A percentile compares a stretch with the other conserved stretches of the same genome.
These are phyloP conservation scores for Strix aluco DNA, from an alignment of 2,113 vertebrate species.

Conservation along the genomic window DNA sequence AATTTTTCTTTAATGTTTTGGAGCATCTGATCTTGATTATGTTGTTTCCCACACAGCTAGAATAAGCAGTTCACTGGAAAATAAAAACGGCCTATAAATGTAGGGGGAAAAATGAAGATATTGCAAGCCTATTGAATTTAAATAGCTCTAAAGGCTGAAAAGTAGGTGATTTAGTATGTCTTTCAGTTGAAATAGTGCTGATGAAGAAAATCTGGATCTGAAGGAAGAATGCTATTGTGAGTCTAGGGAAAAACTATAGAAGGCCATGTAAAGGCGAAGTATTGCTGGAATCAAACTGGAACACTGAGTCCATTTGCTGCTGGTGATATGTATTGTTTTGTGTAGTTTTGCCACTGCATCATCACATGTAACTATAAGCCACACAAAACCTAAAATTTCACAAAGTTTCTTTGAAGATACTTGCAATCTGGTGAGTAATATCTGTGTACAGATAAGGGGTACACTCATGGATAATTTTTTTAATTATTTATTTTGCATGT, in stretches of 20 bases:
- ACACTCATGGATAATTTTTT: background rate
- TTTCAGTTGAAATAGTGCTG: background rate
- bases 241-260: background rate
- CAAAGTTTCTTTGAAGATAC: background rate
- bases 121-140: background rate
- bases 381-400: background rate
- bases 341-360: background rate
- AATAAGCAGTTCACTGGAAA: background rate
- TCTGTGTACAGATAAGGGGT: background rate
- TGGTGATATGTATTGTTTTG: background rate
- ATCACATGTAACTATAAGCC: background rate
- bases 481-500: background rate
- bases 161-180: background rate
- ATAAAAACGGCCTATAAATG: background rate
- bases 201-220: background rate
- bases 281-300: background rate
- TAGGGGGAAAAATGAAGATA: fast-evolving
- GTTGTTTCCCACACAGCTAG: background rate
- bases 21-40: background rate
- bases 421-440: background rate
- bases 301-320: background rate
- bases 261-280: background rate
- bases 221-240: background rate
- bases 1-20: background rate
- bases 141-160: background rate